A percentile compares a stretch with the other conserved stretches of the same genome.
Evolutionary conservation across 2,888 invertebrate species (phyloP).

Genomic region (Agrotis ipsilon): DNA sequence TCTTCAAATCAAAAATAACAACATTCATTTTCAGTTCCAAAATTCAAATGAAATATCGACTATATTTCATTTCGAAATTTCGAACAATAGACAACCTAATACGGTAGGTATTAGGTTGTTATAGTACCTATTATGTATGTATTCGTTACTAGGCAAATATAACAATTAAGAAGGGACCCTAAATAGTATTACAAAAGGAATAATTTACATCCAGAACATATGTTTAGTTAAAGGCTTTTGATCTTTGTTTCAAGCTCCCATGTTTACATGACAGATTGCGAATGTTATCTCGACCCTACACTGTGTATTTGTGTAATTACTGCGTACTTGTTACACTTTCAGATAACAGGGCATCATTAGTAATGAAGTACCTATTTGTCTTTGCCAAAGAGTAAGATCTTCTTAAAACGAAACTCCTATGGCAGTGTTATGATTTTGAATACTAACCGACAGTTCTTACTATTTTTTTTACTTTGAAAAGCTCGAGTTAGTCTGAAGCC

Average conservation of each 20-base stretch:
- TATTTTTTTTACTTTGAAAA: too few relatives aligned
- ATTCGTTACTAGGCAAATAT: too few relatives aligned
- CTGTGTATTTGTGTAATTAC: slow-evolving; percentile 8
- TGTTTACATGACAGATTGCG: slow-evolving; percentile 30
- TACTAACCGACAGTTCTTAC: too few relatives aligned
- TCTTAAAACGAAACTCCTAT: background rate
- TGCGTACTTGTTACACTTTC: slow-evolving; percentile 4
- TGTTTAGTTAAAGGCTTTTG: slow-evolving; percentile 26
- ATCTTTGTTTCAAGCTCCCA: slow-evolving; percentile 4
- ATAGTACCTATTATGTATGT: too few relatives aligned
- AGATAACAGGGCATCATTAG: slow-evolving; percentile 17
- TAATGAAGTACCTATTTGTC: slow-evolving; percentile 4
- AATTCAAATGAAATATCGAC: too few relatives aligned
- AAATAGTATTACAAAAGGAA: background rate
- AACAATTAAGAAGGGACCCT: background rate
- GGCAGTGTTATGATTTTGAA: too few relatives aligned
- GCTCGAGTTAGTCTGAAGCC: too few relatives aligned
- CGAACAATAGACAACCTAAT: too few relatives aligned
- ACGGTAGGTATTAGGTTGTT: too few relatives aligned
- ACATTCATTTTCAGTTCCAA: too few relatives aligned
- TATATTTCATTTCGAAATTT: too few relatives aligned
- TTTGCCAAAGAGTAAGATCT: background rate
- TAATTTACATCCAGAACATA: background rate
- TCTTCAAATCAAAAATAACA: too few relatives aligned
- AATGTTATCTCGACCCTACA: slow-evolving; percentile 14